phyloP scores from a whole-genome alignment of 2,797 vertebrate species.

The Acrossocheilus fasciatus region DNA sequence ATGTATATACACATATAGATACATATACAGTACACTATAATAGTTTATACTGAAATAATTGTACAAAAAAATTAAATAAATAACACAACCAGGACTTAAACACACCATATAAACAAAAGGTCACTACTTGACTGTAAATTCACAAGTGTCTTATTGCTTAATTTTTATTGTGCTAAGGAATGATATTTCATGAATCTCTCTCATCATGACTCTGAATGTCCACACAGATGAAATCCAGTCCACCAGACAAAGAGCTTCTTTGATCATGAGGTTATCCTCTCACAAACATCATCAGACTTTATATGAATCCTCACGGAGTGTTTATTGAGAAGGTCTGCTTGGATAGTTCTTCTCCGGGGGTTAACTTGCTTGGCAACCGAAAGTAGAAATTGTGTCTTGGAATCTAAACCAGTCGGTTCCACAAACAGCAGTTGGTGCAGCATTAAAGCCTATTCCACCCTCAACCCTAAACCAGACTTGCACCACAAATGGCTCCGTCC shows the following conservation, averaged over 20 bases:
- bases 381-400: constrained; percentile 4
- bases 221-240: background rate
- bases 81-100: too few relatives aligned
- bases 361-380: background rate
- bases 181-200: background rate
- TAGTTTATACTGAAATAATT: too few relatives aligned
- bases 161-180: background rate
- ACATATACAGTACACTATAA: too few relatives aligned
- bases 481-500: background rate
- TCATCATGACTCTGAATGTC: background rate
- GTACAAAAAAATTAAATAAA: too few relatives aligned
- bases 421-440: constrained; percentile 40
- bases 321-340: background rate
- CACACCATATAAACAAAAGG: too few relatives aligned
- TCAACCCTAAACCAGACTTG: constrained; percentile 1
- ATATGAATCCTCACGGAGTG: background rate
- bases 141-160: background rate
- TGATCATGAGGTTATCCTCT: background rate
- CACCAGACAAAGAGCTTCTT: background rate
- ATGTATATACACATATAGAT: too few relatives aligned
- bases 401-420: background rate
- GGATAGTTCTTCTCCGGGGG: background rate
- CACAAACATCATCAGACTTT: background rate
- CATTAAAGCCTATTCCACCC: constrained; percentile 1
- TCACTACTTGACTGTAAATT: background rate